These are phyloP conservation scores for Lutjanus campechanus DNA, from an alignment of 2,797 vertebrate genomes.

Conservation along the genomic window DNA sequence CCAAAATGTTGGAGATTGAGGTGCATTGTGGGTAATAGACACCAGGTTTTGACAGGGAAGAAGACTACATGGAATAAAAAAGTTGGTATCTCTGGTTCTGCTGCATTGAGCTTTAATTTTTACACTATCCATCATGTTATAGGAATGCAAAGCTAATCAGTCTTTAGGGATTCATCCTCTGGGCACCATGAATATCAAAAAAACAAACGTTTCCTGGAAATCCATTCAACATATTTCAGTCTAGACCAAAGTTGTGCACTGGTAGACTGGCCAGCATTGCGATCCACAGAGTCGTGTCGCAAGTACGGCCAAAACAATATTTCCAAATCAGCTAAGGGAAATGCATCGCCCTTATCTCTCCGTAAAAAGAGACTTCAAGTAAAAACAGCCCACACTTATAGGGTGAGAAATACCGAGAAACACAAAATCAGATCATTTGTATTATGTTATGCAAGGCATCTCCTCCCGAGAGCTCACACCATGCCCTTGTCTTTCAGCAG, in stretches of 20 bases:
- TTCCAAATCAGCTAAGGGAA: conserved; percentile 34
- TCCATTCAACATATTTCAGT: conserved; percentile 11
- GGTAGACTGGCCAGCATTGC: background rate
- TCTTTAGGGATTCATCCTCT: conserved; percentile 4
- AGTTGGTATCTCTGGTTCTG: background rate
- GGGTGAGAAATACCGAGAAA: conserved; percentile 28
- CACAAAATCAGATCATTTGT: conserved; percentile 59
- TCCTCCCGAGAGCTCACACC: conserved; percentile 54
- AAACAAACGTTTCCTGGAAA: conserved; percentile 7
- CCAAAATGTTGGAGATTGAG: no score
- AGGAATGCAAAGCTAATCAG: background rate
- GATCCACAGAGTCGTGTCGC: background rate
- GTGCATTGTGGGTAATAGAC: background rate
- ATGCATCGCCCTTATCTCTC: conserved; percentile 19
- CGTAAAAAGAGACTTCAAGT: conserved; percentile 44
- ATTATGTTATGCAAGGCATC: conserved; percentile 44
- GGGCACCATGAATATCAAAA: conserved; percentile 4
- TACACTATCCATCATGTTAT: background rate
- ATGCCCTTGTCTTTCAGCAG: conserved; percentile 55
- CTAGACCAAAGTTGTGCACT: background rate
- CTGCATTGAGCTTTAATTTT: background rate
- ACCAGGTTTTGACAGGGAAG: no score
- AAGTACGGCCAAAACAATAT: conserved; percentile 3
- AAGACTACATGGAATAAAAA: background rate
- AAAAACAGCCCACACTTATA: conserved; percentile 36